Evolutionary conservation across 2,797 vertebrate genomes (phyloP).

Genomic region (Clamator glandarius): DNA sequence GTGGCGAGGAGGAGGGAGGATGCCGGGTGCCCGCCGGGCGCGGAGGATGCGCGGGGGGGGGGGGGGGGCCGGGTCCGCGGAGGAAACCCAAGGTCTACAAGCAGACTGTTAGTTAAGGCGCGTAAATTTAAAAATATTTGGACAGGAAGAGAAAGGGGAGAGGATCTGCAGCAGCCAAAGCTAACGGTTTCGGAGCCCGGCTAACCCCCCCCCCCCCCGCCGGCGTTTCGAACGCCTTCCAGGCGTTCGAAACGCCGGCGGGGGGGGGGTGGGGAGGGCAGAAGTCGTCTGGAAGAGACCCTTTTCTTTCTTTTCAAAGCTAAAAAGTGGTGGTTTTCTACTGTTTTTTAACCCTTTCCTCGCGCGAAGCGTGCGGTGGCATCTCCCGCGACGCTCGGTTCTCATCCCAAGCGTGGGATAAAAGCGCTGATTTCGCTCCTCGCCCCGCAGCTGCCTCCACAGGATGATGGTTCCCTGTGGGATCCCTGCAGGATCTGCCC

Average conservation of each 20-base stretch:
- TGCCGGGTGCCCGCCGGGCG: background rate
- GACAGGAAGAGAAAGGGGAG: constrained; percentile 82
- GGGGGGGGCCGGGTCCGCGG: constrained; percentile 43
- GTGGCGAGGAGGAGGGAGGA: background rate
- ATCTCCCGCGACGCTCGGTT: background rate
- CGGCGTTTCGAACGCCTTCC: constrained; percentile 49
- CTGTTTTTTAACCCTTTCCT: constrained; percentile 5
- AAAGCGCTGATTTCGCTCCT: background rate
- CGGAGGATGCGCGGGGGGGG: background rate
- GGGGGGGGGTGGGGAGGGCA: constrained; percentile 7
- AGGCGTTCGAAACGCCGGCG: no score
- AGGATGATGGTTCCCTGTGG: no score
- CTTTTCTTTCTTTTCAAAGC: background rate
- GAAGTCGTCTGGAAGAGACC: background rate
- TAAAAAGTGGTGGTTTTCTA: background rate
- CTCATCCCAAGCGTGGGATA: background rate
- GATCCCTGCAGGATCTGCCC: no score
- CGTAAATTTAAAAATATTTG: constrained; percentile 83
- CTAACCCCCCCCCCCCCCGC: background rate
- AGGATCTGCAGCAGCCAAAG: constrained; percentile 60
- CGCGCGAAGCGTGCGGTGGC: background rate
- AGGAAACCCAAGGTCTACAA: constrained; percentile 71
- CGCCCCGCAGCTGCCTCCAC: background rate
- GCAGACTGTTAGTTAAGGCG: constrained; percentile 81
- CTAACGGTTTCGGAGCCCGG: constrained; percentile 75